Base-by-base conservation (phyloP, 2,113 vertebrate species). In the Greenwoodochromis staneri region DNA sequence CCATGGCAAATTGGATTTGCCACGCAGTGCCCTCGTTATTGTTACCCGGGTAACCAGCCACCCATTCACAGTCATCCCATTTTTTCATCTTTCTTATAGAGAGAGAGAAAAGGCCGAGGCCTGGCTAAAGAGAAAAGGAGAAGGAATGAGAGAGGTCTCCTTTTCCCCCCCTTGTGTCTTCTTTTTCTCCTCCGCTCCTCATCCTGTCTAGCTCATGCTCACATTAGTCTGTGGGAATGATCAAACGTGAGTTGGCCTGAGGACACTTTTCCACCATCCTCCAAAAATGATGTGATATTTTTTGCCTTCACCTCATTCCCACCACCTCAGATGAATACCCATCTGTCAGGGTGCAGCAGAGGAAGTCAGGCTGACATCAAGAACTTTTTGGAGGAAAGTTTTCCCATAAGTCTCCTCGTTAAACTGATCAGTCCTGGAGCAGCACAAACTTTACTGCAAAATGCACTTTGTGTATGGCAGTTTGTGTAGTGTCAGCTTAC, bases 31-130 rank as follows among this genome's bases (percentile, higher is more conserved):
- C 95, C 93, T 95, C 63, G 91, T 95, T 93, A 90, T 94, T 89
- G 95, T 96, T 94, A 85, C 95, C 92, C 85, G 51, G 95, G 95
- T 82, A 95, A 96, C 95, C 89, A 93, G 88, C 91, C 82, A 73
- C 80, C 90, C 86, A 88, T 94, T 89, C 89, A 82, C 91, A 95
- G 87, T 91, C 90, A 92, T 94, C 88, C 87, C 80, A 45, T 87
- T 90, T 94, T 91, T 42, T 93, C 87, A 83, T 93, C 59, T 66
- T 89, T 87, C 85, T 87, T 42, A 66, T 81, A 84, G 82, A 31
- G 82, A 84, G 63, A 12, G 63, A 38, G 34, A 82, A 49, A 82
- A 71, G 13, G 29, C 54, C 29, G 19, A 59, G 47, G 80, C 80
- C 47, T 34, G 85, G 38, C 73, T 80, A 85, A 73, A 93, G 73